Evolutionary conservation across 2,113 vertebrate genomes (phyloP).

Genomic region (Spizaetus ornatus): DNA sequence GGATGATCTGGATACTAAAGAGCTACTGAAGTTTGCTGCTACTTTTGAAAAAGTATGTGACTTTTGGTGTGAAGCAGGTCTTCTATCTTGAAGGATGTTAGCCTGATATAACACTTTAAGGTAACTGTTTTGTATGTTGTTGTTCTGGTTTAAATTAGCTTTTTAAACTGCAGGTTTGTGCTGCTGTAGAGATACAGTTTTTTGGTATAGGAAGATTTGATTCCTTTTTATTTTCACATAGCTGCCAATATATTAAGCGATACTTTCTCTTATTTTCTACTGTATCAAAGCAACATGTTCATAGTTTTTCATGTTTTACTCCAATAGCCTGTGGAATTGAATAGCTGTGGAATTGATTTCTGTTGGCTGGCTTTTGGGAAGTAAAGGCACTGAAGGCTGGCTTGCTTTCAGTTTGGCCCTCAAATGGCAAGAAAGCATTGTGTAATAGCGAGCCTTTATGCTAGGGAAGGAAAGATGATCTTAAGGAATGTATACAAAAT

Average conservation of each 20-base stretch:
- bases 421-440: not conserved
- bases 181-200: not conserved
- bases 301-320: not conserved
- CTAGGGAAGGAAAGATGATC: not conserved
- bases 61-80: not conserved
- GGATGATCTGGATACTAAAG: not conserved
- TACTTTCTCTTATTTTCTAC: not conserved
- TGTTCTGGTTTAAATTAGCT: not conserved
- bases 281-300: not conserved
- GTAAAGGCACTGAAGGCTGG: not conserved
- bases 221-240: not conserved
- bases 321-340: not conserved
- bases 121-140: not conserved
- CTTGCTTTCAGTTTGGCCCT: not conserved
- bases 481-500: not conserved
- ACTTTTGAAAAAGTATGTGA: not conserved
- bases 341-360: not conserved
- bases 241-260: not conserved
- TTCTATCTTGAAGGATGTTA: not conserved
- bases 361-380: not conserved
- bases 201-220: not conserved
- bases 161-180: not conserved
- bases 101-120: not conserved
- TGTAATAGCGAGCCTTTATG: accelerated
- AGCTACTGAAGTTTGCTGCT: not conserved